Evolutionary conservation across 2,113 vertebrate species (phyloP).

Genomic region (Tyrannus savana): DNA sequence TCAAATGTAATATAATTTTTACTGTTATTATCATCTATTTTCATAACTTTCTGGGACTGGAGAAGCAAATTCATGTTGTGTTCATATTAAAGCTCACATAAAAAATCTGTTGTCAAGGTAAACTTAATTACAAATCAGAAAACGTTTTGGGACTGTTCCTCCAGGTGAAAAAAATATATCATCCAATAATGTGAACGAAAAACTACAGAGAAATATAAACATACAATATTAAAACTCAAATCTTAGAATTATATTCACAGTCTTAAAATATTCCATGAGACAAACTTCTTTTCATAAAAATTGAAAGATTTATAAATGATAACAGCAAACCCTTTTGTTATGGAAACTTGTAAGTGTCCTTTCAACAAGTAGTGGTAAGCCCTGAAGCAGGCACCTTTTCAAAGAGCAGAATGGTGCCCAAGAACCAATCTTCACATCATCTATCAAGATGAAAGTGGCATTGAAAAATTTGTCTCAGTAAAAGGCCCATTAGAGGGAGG

Average conservation of each 20-base stretch:
- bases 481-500: not conserved
- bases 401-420: not conserved
- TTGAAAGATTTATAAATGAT: not conserved
- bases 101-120: constrained; percentile 12
- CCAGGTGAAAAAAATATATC: not conserved
- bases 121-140: constrained; percentile 33
- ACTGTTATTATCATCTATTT: not conserved
- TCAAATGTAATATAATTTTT: not conserved
- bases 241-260: not conserved
- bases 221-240: not conserved
- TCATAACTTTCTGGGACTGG: not conserved
- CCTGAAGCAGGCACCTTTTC: not conserved
- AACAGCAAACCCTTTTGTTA: not conserved
- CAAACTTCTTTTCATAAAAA: not conserved
- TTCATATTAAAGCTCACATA: not conserved
- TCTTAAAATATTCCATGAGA: not conserved
- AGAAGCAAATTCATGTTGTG: not conserved
- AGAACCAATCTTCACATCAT: not conserved
- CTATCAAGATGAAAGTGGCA: not conserved
- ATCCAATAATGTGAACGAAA: not conserved
- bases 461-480: not conserved
- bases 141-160: not conserved
- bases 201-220: not conserved
- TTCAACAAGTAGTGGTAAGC: not conserved
- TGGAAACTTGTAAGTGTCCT: not conserved